phyloP scores from a whole-genome alignment of 2,797 vertebrate genomes.

The Peromyscus nudipes region DNA sequence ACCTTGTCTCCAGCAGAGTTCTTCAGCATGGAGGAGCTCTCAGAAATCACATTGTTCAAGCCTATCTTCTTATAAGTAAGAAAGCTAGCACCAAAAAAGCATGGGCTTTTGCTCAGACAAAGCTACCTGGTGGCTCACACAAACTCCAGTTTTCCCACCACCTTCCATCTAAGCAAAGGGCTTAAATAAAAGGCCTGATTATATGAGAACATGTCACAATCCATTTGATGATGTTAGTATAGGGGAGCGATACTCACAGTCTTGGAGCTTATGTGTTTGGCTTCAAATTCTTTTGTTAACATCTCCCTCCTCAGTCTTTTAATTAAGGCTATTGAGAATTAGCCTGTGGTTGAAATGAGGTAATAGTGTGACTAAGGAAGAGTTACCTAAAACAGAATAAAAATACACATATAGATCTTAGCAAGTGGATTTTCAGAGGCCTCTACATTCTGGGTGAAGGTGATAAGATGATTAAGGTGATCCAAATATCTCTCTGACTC shows the following conservation, averaged over 20 bases:
- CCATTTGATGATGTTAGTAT: background rate
- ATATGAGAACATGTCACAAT: background rate
- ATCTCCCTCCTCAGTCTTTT: background rate
- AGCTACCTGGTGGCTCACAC: background rate
- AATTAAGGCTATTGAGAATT: background rate
- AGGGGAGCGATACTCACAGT: background rate
- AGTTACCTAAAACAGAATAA: background rate
- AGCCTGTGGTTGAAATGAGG: background rate
- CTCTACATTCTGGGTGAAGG: background rate
- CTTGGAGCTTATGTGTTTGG: background rate
- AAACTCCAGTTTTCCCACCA: background rate
- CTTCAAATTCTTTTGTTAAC: background rate
- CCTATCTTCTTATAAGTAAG: too few relatives aligned
- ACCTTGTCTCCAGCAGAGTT: background rate
- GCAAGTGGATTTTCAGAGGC: background rate
- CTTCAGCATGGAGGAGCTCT: background rate
- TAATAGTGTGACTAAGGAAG: background rate
- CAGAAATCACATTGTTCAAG: background rate
- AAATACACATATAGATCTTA: background rate
- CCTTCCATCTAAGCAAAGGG: background rate
- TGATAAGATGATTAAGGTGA: background rate
- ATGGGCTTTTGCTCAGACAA: background rate
- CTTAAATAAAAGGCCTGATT: background rate
- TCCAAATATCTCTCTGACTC: background rate
- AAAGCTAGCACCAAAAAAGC: background rate